A percentile compares a stretch with the other conserved stretches of the same genome.
Evolutionary conservation across 2,797 vertebrate genomes (phyloP).

Genomic region (Cercopithecus neglectus): DNA sequence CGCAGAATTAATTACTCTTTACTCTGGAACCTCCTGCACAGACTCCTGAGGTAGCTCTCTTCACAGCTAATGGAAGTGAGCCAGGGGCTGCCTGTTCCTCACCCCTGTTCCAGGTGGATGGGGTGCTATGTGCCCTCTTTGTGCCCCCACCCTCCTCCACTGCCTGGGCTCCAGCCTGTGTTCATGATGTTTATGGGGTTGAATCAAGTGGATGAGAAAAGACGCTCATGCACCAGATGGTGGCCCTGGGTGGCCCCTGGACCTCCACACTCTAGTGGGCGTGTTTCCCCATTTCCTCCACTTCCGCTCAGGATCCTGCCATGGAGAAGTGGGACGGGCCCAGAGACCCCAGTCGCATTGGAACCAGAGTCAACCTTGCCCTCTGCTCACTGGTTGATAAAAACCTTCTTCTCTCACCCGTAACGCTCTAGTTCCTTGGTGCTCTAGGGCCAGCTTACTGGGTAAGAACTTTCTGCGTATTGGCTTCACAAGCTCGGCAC

Average conservation of each 20-base stretch:
- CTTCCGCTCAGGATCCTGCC: not conserved
- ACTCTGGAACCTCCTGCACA: not conserved
- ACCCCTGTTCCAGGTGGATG: not conserved
- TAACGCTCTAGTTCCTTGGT: fast-evolving
- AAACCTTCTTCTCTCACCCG: not conserved
- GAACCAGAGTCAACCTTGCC: not conserved
- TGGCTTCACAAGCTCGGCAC: not conserved
- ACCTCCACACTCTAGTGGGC: not conserved
- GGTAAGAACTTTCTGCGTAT: not conserved
- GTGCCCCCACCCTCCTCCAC: not conserved
- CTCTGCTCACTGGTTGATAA: not conserved
- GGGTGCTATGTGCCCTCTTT: not conserved
- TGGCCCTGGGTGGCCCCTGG: not conserved
- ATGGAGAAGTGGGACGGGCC: not conserved
- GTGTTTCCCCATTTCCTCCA: not conserved
- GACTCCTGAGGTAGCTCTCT: not conserved
- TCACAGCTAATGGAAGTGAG: not conserved
- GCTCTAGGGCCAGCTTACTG: no score
- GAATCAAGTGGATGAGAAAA: not conserved
- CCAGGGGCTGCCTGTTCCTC: not conserved
- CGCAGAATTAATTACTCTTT: not conserved
- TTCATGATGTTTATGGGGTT: not conserved
- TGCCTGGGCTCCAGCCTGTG: not conserved
- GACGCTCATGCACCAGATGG: not conserved
- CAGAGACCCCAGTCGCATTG: not conserved